These are phyloP conservation scores for Dicyrtoma fusca DNA, from an alignment of 2,888 invertebrate species.

Conservation along the genomic window DNA sequence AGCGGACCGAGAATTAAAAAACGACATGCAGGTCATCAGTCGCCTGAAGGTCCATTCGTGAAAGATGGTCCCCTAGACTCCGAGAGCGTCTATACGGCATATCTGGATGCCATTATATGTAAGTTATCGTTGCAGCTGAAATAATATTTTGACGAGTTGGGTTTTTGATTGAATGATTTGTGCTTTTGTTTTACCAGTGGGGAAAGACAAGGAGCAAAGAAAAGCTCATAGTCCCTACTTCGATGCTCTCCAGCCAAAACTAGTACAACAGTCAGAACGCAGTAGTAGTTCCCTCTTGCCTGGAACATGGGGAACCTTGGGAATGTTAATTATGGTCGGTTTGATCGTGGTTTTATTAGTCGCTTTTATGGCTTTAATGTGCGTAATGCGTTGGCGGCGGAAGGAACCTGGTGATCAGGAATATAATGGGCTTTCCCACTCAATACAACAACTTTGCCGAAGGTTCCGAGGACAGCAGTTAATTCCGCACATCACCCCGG, in stretches of 20 bases:
- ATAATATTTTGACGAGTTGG: no score
- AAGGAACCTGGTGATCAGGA: slow-evolving; percentile 55
- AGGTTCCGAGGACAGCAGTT: slow-evolving; percentile 70
- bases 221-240: slow-evolving; percentile 77
- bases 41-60: slow-evolving; percentile 58
- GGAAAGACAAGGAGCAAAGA: slow-evolving; percentile 62
- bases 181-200: slow-evolving; percentile 60
- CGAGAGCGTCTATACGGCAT: slow-evolving; percentile 80
- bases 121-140: no score
- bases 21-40: slow-evolving; percentile 44
- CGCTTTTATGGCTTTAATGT: slow-evolving; percentile 65
- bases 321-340: slow-evolving; percentile 64
- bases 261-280: background rate
- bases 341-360: slow-evolving; percentile 70
- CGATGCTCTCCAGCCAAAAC: slow-evolving; percentile 58
- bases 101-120: slow-evolving; percentile 72
- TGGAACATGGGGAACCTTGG: slow-evolving; percentile 55
- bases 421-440: slow-evolving; percentile 50
- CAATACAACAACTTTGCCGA: slow-evolving; percentile 62
- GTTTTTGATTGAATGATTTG: no score
- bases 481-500: slow-evolving; percentile 72
- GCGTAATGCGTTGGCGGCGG: slow-evolving; percentile 54
- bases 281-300: slow-evolving; percentile 40
- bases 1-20: no score
- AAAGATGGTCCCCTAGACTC: slow-evolving; percentile 76